These are phyloP conservation scores for Crocallis elinguaria DNA, from an alignment of 2,888 invertebrate species.

Conservation along the genomic window DNA sequence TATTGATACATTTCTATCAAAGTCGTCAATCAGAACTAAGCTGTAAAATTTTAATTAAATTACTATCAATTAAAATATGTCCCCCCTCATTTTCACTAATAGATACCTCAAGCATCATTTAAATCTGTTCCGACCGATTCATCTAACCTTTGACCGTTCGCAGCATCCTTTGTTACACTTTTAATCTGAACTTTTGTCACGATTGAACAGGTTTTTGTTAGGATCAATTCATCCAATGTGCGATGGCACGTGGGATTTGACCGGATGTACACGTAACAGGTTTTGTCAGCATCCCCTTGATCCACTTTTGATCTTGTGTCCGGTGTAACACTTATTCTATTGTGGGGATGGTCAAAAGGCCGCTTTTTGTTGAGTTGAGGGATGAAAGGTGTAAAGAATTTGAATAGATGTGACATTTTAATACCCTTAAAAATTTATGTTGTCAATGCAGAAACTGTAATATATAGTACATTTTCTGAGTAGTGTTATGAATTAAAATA, in stretches of 20 bases:
- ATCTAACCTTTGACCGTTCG: slow-evolving; percentile 16
- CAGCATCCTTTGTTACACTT: slow-evolving; percentile 51
- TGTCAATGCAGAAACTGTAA: not conserved
- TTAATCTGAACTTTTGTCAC: slow-evolving; percentile 36
- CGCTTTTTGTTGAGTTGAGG: slow-evolving; percentile 7
- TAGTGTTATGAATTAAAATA: no score
- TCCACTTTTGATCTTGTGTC: slow-evolving; percentile 48
- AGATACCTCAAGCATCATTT: no score
- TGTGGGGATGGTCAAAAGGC: slow-evolving; percentile 13
- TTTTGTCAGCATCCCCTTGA: slow-evolving; percentile 40
- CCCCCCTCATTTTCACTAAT: not conserved
- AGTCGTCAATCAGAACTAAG: no score
- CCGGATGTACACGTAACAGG: slow-evolving; percentile 26
- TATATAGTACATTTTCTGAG: no score
- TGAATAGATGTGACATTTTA: not conserved
- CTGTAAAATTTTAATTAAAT: not conserved
- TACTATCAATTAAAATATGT: not conserved
- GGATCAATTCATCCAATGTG: slow-evolving; percentile 1
- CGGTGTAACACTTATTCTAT: slow-evolving; percentile 12
- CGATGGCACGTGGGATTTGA: slow-evolving; percentile 15
- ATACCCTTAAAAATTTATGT: not conserved
- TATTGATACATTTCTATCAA: no score
- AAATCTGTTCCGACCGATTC: not conserved
- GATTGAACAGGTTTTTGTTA: slow-evolving; percentile 9
- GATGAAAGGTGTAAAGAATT: not conserved